Percentiles rank a stretch among this genome's conserved stretches.
Conservation (phyloP, 2,888 invertebrate genomes). For the Cheiracanthium punctorium region DNA sequence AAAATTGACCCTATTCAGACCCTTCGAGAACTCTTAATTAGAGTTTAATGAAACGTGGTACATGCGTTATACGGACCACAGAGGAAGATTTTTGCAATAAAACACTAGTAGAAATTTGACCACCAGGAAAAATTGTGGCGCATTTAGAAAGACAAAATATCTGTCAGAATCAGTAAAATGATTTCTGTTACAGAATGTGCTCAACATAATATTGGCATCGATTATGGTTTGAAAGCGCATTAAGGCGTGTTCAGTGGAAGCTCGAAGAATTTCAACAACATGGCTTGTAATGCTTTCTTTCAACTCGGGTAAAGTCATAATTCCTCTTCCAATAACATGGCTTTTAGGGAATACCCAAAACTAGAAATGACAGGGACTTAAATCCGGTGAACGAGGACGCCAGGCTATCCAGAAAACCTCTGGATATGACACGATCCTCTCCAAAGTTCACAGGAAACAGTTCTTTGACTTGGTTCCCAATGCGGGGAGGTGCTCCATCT, state of each 20-base stretch:
- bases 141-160: not conserved
- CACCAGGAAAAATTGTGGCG: not conserved
- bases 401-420: conserved; percentile 15
- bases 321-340: not conserved
- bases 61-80: too few species aligned
- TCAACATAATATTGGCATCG: not conserved
- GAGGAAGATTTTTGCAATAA: not conserved
- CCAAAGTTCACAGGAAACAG: not conserved
- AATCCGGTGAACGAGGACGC: conserved; percentile 14
- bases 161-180: not conserved
- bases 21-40: too few species aligned
- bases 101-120: not conserved
- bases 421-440: not conserved
- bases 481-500: conserved; percentile 22
- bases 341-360: not conserved
- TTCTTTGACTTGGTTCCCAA: not conserved
- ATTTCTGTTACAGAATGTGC: not conserved
- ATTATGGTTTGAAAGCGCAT: not conserved
- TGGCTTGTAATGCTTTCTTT: conserved; percentile 6
- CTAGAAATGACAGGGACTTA: conserved; percentile 18
- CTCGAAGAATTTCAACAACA: not conserved
- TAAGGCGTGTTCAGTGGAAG: not conserved
- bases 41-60: too few species aligned
- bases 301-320: conserved; percentile 13
- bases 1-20: too few species aligned